phyloP scores from a whole-genome alignment of 1,140 invertebrate genomes.

The Trichonephila clavipes region DNA sequence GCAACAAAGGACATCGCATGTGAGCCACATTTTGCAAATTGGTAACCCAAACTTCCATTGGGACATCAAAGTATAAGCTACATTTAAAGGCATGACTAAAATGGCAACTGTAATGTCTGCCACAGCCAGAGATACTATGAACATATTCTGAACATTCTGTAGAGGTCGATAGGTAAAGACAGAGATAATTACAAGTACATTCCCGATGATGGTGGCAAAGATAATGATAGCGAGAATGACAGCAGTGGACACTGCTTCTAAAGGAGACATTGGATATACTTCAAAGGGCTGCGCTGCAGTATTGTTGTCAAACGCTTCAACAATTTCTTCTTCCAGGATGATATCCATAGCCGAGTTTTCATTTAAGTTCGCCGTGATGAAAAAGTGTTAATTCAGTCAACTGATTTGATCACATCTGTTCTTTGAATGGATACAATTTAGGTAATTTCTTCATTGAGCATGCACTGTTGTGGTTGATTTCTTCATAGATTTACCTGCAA shows the following conservation, averaged over 20 bases:
- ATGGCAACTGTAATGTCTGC: constrained; percentile 97
- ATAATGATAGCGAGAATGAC: constrained; percentile 84
- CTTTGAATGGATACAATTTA: too few species aligned
- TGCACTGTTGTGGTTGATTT: too few species aligned
- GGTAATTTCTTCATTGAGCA: too few species aligned
- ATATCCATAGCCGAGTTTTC: background rate
- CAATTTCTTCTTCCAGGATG: constrained; percentile 27
- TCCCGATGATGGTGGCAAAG: constrained; percentile 93
- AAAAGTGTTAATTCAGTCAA: too few species aligned
- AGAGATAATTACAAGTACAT: constrained; percentile 96
- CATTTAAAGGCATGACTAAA: constrained; percentile 97
- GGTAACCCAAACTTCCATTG: constrained; percentile 94
- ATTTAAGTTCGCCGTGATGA: background rate
- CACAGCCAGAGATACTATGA: constrained; percentile 98
- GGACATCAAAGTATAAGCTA: constrained; percentile 94
- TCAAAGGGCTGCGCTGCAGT: background rate
- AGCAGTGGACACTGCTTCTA: constrained; percentile 41
- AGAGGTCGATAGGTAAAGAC: constrained; percentile 97
- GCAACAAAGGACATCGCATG: constrained; percentile 97
- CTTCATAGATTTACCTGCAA: too few species aligned
- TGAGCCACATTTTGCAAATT: constrained; percentile 97
- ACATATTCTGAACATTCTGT: constrained; percentile 98
- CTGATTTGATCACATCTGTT: too few species aligned
- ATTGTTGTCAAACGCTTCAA: background rate
- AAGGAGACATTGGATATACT: constrained; percentile 43